Base-by-base conservation (phyloP, 2,797 vertebrate species). In the Melanotaenia pygmaea region DNA sequence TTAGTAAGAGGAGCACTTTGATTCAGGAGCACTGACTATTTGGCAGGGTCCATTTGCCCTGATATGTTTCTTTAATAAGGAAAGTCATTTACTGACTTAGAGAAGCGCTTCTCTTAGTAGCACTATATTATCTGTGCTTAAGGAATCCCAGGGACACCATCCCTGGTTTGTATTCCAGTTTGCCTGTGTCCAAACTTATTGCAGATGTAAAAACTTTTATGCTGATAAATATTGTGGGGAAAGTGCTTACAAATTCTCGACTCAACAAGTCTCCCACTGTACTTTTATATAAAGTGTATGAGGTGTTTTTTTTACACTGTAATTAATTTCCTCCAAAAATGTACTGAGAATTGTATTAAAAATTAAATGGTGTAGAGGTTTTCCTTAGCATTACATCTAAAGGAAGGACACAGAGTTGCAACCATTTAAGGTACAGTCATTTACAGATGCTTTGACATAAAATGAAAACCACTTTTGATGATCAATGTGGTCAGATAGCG, bases 51-150 rank as follows among this genome's bases (percentile, higher is more conserved):
- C 22, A 20, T 64, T 76, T 69, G 38, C 35, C 57, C 61, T 53
- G 13, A 59, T 62, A 72, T 6, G n/a, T 24, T 51, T 65, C 63
- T 70, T 72, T 82, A 26, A 73, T 64, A 50, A 71, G 54, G 3
- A 34, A 61, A 67, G 35, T 56, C n/a, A 59, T 71, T 71, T 68
- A 37, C 45, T 53, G 35, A 22, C n/a, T 57, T n/a, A 3, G 28
- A 64, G 28, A 24, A 26, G 57, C 58, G 37, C 37, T 20, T 59
- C n/a, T 62, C 34, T 51, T 28, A 38, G 59, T 59, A 67, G 45
- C 53, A 37, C 30, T 72, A 10, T 37, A 59, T 76, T 69, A 74
- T 58, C 32, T 67, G 47, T 60, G 45, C 37, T 56, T 13, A 20
- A 26, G 22, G 51, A 7, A 50, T 24, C 37, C 13, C 64, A 51